Percentiles rank a stretch among this genome's conserved stretches.
Evolutionary conservation across 1,140 invertebrate genomes (phyloP).

Genomic region (Olivierus martensii): DNA sequence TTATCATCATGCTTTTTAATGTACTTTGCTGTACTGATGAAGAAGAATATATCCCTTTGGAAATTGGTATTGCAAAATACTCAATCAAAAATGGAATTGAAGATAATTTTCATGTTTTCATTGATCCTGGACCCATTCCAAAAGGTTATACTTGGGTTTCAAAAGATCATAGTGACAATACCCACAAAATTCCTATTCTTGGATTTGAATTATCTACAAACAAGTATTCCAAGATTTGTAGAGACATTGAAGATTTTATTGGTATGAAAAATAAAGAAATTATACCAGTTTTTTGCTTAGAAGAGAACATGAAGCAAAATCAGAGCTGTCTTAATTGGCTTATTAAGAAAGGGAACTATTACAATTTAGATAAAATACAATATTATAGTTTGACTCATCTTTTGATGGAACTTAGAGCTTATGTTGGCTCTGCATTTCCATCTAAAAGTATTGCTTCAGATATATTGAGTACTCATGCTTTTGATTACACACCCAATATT

Average conservation of each 20-base stretch:
- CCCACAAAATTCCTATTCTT: too few species aligned
- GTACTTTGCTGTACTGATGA: conserved; percentile 3
- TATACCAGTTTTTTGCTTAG: conserved; percentile 3
- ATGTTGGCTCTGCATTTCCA: background rate
- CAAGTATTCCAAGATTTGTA: too few species aligned
- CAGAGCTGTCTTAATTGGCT: conserved; percentile 3
- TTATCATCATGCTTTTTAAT: conserved; percentile 11
- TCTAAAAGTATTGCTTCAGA: background rate
- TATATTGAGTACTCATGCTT: conserved; percentile 1
- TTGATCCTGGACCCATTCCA: conserved; percentile 6
- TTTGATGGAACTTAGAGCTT: conserved; percentile 1
- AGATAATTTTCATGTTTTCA: conserved; percentile 1
- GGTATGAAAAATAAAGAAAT: background rate
- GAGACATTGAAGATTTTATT: too few species aligned
- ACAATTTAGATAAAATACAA: too few species aligned
- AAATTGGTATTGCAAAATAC: conserved; percentile 13
- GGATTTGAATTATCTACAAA: too few species aligned
- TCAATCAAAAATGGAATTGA: conserved; percentile 11
- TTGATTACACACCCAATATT: background rate
- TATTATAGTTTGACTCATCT: background rate
- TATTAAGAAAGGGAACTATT: background rate
- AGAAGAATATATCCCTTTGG: conserved; percentile 4
- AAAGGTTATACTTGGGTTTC: conserved; percentile 1
- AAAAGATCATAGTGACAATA: background rate
- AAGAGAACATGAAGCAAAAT: background rate